Conservation (phyloP, 2,888 invertebrate genomes). For the Rotaria magnacalcarata region DNA sequence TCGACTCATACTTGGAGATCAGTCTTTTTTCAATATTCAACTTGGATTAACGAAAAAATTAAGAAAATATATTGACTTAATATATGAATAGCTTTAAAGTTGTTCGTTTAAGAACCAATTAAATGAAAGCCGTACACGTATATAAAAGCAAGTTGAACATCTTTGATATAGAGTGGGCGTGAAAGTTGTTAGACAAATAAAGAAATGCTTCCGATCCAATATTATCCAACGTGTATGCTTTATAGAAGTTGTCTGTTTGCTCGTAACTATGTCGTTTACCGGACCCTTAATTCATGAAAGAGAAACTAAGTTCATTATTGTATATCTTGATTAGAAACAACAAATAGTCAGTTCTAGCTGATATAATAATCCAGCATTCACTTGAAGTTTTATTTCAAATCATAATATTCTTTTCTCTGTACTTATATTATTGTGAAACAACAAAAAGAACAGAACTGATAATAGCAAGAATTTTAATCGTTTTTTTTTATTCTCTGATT, state of each 20-base stretch:
- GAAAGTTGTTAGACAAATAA: slow-evolving; percentile 1
- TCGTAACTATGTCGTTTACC: background rate
- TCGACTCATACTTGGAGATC: no score
- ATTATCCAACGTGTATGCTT: background rate
- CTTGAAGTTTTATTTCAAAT: background rate
- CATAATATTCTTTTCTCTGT: background rate
- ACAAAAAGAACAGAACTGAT: no score
- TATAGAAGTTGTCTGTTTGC: slow-evolving; percentile 1
- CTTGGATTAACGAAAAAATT: no score
- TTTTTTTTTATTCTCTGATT: background rate
- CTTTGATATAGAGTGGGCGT: background rate
- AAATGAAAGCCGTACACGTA: background rate
- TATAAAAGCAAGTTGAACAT: slow-evolving; percentile 4
- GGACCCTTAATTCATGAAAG: background rate
- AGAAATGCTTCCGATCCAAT: background rate
- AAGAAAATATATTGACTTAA: no score
- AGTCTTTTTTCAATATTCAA: no score
- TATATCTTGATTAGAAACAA: background rate
- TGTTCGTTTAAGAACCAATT: slow-evolving; percentile 13
- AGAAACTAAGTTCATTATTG: background rate
- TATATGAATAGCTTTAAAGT: no score
- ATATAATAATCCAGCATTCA: background rate
- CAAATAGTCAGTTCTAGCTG: background rate
- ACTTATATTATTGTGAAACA: background rate
- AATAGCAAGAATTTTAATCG: background rate